These are phyloP conservation scores for Hipparchia semele DNA, from an alignment of 2,888 invertebrate species.

Conservation along the genomic window DNA sequence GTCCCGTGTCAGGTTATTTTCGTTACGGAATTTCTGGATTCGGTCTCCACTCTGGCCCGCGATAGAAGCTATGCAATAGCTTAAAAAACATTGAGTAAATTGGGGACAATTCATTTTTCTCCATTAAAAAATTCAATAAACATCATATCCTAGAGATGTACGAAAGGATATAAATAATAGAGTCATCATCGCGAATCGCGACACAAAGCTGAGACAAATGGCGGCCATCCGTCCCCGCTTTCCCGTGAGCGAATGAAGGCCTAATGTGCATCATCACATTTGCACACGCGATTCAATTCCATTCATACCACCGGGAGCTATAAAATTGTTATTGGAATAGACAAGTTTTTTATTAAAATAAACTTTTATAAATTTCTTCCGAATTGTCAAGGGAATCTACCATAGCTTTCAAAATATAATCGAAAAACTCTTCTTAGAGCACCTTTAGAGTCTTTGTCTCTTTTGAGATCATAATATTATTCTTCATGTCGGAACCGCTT, in stretches of 20 bases:
- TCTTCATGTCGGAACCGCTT: too few species aligned
- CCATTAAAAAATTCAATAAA: slow-evolving; percentile 45
- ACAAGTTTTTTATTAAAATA: slow-evolving; percentile 19
- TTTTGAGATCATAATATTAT: too few species aligned
- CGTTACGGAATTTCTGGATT: too few species aligned
- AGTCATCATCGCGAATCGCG: slow-evolving; percentile 45
- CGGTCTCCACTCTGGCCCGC: too few species aligned
- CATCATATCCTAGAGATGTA: slow-evolving; percentile 32
- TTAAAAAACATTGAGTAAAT: background rate
- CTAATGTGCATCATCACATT: slow-evolving; percentile 79
- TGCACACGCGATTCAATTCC: slow-evolving; percentile 70
- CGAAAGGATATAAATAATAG: slow-evolving; percentile 46
- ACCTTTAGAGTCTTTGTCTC: too few species aligned
- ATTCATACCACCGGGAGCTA: slow-evolving; percentile 44
- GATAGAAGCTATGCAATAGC: too few species aligned
- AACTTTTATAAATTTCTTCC: background rate
- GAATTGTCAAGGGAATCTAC: too few species aligned
- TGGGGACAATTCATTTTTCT: background rate
- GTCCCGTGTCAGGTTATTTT: too few species aligned
- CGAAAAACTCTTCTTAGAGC: too few species aligned
- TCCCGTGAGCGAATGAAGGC: slow-evolving; percentile 63
- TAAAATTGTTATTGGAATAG: slow-evolving; percentile 30
- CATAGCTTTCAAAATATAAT: too few species aligned
- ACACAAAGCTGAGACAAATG: slow-evolving; percentile 67
- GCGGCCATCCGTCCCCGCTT: slow-evolving; percentile 65